Conservation (phyloP, 92 coral and sea anemone species). For the Porites rus region DNA sequence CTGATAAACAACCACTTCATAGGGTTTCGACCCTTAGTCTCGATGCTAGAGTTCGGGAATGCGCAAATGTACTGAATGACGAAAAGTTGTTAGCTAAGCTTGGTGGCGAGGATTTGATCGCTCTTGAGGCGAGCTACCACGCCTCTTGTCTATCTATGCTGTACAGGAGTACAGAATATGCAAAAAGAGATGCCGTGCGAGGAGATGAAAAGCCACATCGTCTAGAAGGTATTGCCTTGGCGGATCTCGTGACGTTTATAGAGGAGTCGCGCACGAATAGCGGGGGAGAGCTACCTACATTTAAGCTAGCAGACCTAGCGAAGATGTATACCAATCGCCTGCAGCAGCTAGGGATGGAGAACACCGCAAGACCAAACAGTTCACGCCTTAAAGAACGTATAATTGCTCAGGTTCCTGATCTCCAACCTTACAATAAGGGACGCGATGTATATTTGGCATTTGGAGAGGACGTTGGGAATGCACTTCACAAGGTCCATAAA, state of each 20-base stretch:
- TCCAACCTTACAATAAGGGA: conserved; percentile 57
- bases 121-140: conserved; percentile 66
- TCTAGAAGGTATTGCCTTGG: conserved; percentile 61
- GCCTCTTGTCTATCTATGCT: conserved; percentile 51
- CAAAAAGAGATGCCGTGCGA: conserved; percentile 15
- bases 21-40: conserved; percentile 54
- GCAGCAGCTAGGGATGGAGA: conserved; percentile 6
- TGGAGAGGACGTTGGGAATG: conserved; percentile 31
- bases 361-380: conserved; percentile 1
- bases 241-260: conserved; percentile 56
- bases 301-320: conserved; percentile 58
- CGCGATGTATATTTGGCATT: conserved; percentile 45
- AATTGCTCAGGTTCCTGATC: conserved; percentile 52
- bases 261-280: conserved; percentile 48
- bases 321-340: conserved; percentile 29
- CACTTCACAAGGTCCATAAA: conserved; percentile 34
- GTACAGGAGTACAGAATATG: conserved; percentile 42
- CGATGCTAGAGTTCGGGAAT: conserved; percentile 52
- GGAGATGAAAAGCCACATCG: conserved; percentile 1
- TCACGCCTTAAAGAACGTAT: conserved; percentile 65
- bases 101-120: conserved; percentile 71
- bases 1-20: conserved; percentile 45
- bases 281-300: conserved; percentile 22
- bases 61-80: conserved; percentile 64
- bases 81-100: conserved; percentile 61